A percentile compares a stretch with the other conserved stretches of the same genome.
These are phyloP conservation scores for Heteropelma amictum DNA, from an alignment of 2,888 invertebrate genomes.

Conservation along the genomic window DNA sequence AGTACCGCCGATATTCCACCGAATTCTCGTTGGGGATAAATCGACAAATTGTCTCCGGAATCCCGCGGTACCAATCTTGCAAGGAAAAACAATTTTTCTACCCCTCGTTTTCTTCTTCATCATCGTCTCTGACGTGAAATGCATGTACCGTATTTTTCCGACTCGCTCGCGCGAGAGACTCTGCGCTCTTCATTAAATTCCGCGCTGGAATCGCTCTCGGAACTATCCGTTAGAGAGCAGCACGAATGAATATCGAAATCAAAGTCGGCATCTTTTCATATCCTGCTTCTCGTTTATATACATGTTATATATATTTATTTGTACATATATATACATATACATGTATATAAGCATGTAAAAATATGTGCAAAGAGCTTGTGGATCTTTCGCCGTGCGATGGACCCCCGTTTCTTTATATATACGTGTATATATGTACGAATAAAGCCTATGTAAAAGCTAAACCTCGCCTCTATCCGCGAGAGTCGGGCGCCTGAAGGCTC, in stretches of 20 bases:
- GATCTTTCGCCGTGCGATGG: conserved; percentile 10
- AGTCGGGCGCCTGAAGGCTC: conserved; percentile 53
- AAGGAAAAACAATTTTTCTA: too few species aligned
- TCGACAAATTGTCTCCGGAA: too few species aligned
- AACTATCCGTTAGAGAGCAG: conserved; percentile 45
- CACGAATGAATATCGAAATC: conserved; percentile 58
- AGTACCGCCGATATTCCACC: too few species aligned
- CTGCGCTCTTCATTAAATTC: conserved; percentile 35
- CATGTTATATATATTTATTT: not conserved
- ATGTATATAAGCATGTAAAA: not conserved
- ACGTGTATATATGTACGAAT: not conserved
- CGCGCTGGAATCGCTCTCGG: conserved; percentile 27
- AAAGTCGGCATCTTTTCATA: conserved; percentile 59
- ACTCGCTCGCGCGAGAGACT: not conserved
- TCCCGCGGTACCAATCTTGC: too few species aligned
- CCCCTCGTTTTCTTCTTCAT: too few species aligned
- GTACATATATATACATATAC: conserved; percentile 4
- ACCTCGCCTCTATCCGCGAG: conserved; percentile 44
- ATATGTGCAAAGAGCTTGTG: conserved; percentile 21
- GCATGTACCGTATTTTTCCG: conserved; percentile 17
- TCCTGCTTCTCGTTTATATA: conserved; percentile 42
- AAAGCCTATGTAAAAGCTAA: conserved; percentile 33
- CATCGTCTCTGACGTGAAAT: too few species aligned
- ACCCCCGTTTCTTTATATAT: conserved; percentile 13
- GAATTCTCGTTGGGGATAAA: too few species aligned